Percentiles rank a stretch among this genome's conserved stretches.
Conservation (phyloP, 2,888 invertebrate species). For the Ochropacha duplaris region DNA sequence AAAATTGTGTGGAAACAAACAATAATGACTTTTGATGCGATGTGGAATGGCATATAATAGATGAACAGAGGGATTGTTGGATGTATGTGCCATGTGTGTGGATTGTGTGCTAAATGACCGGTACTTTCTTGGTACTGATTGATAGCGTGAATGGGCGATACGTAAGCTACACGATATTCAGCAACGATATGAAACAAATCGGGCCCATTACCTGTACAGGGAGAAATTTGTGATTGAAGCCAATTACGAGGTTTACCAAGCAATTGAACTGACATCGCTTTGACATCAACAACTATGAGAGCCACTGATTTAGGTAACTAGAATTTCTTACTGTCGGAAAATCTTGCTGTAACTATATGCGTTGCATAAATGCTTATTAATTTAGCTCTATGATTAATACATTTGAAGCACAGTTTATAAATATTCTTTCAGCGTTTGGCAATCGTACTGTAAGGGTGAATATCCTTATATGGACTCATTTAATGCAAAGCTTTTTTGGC, state of each 20-base stretch:
- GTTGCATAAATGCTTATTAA: background rate
- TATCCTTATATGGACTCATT: slow-evolving; percentile 3
- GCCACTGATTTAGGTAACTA: background rate
- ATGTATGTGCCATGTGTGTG: background rate
- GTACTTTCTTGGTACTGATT: background rate
- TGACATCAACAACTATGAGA: background rate
- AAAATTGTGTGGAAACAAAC: background rate
- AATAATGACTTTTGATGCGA: background rate
- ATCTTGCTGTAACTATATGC: background rate
- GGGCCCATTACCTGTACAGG: background rate
- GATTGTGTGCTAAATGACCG: background rate
- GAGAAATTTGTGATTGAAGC: background rate
- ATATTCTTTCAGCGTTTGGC: background rate
- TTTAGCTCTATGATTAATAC: background rate
- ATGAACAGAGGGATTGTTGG: background rate
- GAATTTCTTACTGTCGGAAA: background rate
- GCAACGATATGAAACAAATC: background rate
- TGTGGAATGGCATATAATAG: background rate
- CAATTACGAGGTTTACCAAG: background rate
- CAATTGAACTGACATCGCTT: background rate
- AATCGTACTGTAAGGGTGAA: background rate
- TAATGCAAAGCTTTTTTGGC: slow-evolving; percentile 1
- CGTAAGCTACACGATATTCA: background rate
- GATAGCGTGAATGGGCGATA: background rate
- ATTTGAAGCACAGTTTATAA: background rate